Conservation (phyloP, 2,888 invertebrate genomes). For the Tinea trinotella region DNA sequence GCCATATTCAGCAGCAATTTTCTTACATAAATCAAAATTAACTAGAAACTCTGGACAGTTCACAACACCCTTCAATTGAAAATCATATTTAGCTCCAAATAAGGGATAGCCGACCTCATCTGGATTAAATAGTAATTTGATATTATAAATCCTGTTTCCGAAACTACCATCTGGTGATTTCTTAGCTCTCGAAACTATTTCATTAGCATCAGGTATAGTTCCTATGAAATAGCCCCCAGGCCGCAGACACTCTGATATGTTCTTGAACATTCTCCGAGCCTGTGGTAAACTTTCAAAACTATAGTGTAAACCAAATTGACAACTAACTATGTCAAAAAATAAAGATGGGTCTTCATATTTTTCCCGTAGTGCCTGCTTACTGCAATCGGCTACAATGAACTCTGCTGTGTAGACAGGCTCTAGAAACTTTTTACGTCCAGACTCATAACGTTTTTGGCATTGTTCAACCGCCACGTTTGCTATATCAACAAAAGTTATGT, state of each 20-base stretch:
- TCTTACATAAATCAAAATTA: conserved; percentile 88
- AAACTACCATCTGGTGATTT: conserved; percentile 73
- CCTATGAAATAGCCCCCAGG: conserved; percentile 97
- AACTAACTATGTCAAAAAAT: conserved; percentile 91
- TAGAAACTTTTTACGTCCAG: conserved; percentile 32
- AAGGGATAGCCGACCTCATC: conserved; percentile 77
- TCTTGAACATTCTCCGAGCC: conserved; percentile 92
- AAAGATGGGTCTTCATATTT: conserved; percentile 84
- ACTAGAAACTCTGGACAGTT: conserved; percentile 99
- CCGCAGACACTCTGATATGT: conserved; percentile 90
- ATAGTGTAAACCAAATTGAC: conserved; percentile 99
- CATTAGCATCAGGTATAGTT: conserved; percentile 94
- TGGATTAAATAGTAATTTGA: conserved; percentile 79
- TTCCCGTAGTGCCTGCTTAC: conserved; percentile 84
- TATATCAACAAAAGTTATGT: conserved; percentile 93
- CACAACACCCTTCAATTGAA: conserved; percentile 95
- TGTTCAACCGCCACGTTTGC: conserved; percentile 94
- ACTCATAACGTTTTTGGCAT: conserved; percentile 84
- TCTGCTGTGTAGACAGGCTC: conserved; percentile 83
- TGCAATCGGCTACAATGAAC: conserved; percentile 93
- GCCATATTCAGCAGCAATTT: conserved; percentile 80
- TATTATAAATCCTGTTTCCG: conserved; percentile 85
- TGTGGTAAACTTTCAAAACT: conserved; percentile 91
- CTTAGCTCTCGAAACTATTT: conserved; percentile 84
- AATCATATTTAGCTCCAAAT: conserved; percentile 97